phyloP scores from a whole-genome alignment of 1,140 invertebrate genomes.

The Drosophila nigromelanica region DNA sequence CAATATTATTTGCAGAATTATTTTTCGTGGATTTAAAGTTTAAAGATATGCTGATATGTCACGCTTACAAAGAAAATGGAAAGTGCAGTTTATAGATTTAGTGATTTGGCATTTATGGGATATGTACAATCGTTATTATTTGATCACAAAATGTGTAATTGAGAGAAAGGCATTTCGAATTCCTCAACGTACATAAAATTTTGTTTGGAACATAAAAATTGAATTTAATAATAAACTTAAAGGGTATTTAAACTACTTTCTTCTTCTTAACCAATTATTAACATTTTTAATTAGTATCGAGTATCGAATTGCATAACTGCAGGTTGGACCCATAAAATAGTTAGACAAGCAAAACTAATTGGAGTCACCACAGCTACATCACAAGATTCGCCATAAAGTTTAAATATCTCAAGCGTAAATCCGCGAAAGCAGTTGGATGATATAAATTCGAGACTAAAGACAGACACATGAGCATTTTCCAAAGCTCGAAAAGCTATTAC shows the following conservation, averaged over 20 bases:
- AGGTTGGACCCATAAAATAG: constrained; percentile 47
- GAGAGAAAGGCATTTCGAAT: background rate
- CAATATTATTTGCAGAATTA: constrained; percentile 24
- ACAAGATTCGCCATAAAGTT: constrained; percentile 53
- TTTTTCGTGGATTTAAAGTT: constrained; percentile 34
- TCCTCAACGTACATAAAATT: background rate
- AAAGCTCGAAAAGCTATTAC: constrained; percentile 43
- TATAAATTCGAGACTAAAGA: constrained; percentile 49
- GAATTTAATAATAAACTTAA: no score
- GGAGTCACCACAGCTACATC: constrained; percentile 44
- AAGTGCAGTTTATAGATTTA: constrained; percentile 10
- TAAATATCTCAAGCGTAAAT: constrained; percentile 77
- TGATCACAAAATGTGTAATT: background rate
- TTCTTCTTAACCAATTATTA: no score
- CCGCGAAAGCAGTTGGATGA: constrained; percentile 54
- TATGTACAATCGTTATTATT: background rate
- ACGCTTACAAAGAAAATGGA: constrained; percentile 19
- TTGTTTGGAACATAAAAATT: background rate
- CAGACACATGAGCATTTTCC: constrained; percentile 25
- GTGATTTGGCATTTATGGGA: constrained; percentile 3
- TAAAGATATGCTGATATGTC: constrained; percentile 25
- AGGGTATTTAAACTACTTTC: no score
- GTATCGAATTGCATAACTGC: constrained; percentile 26
- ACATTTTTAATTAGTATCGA: background rate
- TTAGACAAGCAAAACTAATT: constrained; percentile 56